Percentiles rank a stretch among this genome's conserved stretches.
Evolutionary conservation across 2,797 vertebrate genomes (phyloP).

Genomic region (Coracias cyanogaster): DNA sequence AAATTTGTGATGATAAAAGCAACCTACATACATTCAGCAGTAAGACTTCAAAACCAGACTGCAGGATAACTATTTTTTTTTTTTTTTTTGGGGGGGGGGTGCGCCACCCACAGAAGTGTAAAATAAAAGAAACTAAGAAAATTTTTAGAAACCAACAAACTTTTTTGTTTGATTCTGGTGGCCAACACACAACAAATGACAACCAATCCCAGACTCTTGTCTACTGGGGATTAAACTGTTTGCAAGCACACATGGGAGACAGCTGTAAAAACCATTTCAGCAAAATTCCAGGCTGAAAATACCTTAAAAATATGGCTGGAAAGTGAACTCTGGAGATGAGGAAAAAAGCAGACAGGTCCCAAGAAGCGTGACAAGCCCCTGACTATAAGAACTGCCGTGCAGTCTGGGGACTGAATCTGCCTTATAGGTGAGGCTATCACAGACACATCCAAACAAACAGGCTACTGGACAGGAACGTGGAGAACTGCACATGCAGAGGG

Average conservation of each 20-base stretch:
- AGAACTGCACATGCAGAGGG: fast-evolving
- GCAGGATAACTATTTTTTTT: background rate
- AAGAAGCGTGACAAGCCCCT: background rate
- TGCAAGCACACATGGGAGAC: background rate
- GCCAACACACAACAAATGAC: background rate
- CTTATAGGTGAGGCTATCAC: background rate
- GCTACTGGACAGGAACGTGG: background rate
- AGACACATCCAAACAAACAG: background rate
- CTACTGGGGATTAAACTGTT: background rate
- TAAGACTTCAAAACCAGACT: background rate
- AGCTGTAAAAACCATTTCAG: background rate
- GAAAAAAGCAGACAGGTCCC: background rate
- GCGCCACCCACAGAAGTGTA: background rate
- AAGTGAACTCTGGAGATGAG: background rate
- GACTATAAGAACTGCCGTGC: fast-evolving
- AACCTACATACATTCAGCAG: background rate
- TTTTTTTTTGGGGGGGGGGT: too few relatives aligned
- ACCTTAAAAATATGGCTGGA: background rate
- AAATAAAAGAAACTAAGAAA: background rate
- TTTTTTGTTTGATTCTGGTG: background rate
- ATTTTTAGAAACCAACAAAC: background rate
- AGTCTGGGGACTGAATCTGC: background rate
- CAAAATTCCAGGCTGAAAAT: background rate
- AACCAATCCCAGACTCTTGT: background rate
- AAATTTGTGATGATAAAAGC: background rate